These are phyloP conservation scores for Aix galericulata DNA, from an alignment of 2,113 vertebrate species.

Conservation along the genomic window DNA sequence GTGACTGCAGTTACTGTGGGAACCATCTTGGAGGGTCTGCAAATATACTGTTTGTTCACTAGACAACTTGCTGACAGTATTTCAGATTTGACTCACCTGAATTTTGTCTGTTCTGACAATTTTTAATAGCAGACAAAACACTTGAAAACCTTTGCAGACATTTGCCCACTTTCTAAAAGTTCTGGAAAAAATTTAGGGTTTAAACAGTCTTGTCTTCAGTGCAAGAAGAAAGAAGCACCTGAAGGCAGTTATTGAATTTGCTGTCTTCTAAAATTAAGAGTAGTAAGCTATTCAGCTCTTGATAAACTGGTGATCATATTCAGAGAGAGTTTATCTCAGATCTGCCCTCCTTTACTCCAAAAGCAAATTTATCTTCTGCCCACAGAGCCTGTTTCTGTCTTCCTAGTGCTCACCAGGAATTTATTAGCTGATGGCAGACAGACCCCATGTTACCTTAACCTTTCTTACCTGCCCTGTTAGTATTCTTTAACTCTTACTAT, in stretches of 20 bases:
- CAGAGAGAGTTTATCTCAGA: neutral
- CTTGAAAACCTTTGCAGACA: neutral
- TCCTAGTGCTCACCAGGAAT: neutral
- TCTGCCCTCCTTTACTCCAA: neutral
- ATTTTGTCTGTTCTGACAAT: neutral
- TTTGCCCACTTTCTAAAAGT: neutral
- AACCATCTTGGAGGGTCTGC: neutral
- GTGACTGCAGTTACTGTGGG: neutral
- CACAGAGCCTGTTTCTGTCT: neutral
- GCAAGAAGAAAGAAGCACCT: neutral
- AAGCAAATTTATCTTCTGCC: neutral
- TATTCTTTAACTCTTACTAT: neutral
- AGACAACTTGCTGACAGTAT: neutral
- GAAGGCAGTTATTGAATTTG: neutral
- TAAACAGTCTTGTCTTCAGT: neutral
- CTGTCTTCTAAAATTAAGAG: neutral
- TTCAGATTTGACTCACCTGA: neutral
- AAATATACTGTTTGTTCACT: neutral
- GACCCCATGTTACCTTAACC: fast-evolving
- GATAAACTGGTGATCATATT: neutral
- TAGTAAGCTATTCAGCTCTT: neutral
- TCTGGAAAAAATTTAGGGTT: neutral
- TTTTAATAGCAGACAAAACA: neutral
- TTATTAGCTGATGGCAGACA: neutral
- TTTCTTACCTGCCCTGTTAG: neutral